Evolutionary conservation across 1,140 invertebrate species (phyloP), one percentile per base, ranked within the genome.

Genomic region (Achatina immaculata): DNA sequence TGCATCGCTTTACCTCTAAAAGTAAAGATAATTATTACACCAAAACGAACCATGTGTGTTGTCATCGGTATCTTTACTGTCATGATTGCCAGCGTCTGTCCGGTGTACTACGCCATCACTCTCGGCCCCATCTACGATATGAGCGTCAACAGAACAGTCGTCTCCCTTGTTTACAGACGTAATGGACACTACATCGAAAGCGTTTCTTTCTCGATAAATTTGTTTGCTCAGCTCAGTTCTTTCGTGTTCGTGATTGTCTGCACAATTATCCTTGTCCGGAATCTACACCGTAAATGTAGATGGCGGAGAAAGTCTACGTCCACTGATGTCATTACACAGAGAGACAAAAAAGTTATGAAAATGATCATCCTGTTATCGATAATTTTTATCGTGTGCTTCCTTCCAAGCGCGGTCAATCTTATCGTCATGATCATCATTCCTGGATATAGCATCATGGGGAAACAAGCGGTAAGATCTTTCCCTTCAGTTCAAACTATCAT

Each of bases 341-440:
- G 74, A 28, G 55, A 76, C 28, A 55, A 62, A 24, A 34, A 38
- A 40, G 24, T 62, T 7, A 34, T 65, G 3, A 55, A 58, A 31
- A 76, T 76, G 74, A 51, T 76, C 14, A 34, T 21, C 31, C 42
- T 31, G 4, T 24, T 76, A 4, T 76, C 74, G 1, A 28, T 42
- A 11, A 76, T 76, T 3, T 76, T 58, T 36, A 76, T 76, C 74
- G 40, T 51, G 4, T 76, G 74, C 28, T 76, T 40, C 40, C 31
- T 76, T 34, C 74, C 74, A 21, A 76, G 51, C 24, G 74, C 74
- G 4, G 55, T 76, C 31, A 76, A 76, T 24, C 51, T 76, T 24
- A 65, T 76, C 11, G 43, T 65, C 16, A 55, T 76, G 74, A 34
- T 36, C 24, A 7, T 36, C 11, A 45, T 36, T 4, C 74, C 74